These are phyloP conservation scores for Pegea sp. DNA, from an alignment of 23 tunicate genomes.

Conservation along the genomic window DNA sequence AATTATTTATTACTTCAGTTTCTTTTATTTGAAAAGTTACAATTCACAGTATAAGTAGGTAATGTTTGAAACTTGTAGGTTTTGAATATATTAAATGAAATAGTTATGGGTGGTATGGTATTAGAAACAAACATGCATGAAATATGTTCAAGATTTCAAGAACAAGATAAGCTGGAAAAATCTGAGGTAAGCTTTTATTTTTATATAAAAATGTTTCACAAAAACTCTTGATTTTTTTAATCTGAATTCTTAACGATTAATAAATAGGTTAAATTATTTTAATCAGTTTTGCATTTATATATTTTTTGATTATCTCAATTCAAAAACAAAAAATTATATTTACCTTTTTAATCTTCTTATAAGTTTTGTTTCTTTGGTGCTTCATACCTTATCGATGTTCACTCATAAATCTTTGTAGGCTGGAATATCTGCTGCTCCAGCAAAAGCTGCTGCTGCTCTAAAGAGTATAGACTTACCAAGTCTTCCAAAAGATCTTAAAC, in stretches of 20 bases:
- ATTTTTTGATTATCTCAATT: no score
- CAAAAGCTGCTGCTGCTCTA: constrained; percentile 94
- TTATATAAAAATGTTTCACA: not conserved
- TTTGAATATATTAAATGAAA: constrained; percentile 57
- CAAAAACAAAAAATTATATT: no score
- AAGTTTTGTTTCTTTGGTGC: no score
- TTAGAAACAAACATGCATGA: constrained; percentile 95
- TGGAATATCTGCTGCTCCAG: constrained; percentile 92
- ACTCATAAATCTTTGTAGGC: constrained; percentile 15
- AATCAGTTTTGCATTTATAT: no score
- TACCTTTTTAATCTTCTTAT: no score
- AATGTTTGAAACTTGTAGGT: constrained; percentile 18
- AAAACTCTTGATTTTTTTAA: no score
- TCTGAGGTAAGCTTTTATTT: constrained; percentile 51
- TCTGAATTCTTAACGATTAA: no score
- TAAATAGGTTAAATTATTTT: no score
- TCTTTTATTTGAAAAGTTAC: no score
- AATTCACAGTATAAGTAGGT: no score
- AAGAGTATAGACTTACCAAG: constrained; percentile 95
- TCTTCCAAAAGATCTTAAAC: constrained; percentile 76
- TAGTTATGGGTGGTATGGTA: constrained; percentile 99
- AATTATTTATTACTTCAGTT: no score
- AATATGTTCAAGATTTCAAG: constrained; percentile 47
- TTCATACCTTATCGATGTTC: not conserved
- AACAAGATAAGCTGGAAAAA: constrained; percentile 90